Base-by-base conservation (phyloP, 2,888 invertebrate species). In the Drosophila fulvimacula region DNA sequence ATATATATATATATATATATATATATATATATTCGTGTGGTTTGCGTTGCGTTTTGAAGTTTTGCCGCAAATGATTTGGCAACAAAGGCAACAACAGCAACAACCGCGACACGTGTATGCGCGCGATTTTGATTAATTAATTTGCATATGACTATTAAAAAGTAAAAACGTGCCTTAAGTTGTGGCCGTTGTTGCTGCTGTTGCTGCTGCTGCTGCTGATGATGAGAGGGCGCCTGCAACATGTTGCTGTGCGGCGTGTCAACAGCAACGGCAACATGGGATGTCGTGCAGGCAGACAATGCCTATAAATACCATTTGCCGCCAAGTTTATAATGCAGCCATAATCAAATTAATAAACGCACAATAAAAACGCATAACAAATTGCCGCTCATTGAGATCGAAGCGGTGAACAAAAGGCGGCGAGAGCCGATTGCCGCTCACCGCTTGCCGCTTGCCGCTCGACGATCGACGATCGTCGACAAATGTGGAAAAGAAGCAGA, bases 361-460 rank as follows among this genome's bases (percentile, higher is more conserved):
- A 84, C 88, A 90, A 91, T 90, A 88, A 90, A 90, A 91, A 82
- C 74, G 80, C 76, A 87, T 90, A 91, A 91, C 87, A 90, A 90
- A 91, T 90, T 90, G 88, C 79, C 83, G 74, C 72, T 74, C 75
- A 81, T 79, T 71, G 64, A 69, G 73, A 44, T 71, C 69, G 68
- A 68, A 58, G 63, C 75, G 69, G 60, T 66, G 55, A 21, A 79
- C 79, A 74, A 74, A 69, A 73, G 63, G 56, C 57, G 69, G 41
- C 36, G 48, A 68, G 44, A 52, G 51, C 13, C 48, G 32, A 49
- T 38, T 9, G 51, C 32, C 32, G 13, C 7, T 39, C 11, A 44
- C 48, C 46, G 17, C 10, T 21, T 13, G 49, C 30, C 30, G 32
- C 3, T 36, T 3, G 6, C 7, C 34, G 56, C 32, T 49, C 32